Evolutionary conservation across 92 coral and sea anemone species (phyloP), one percentile per base, ranked within the genome.

Genomic region (Montipora capitata): DNA sequence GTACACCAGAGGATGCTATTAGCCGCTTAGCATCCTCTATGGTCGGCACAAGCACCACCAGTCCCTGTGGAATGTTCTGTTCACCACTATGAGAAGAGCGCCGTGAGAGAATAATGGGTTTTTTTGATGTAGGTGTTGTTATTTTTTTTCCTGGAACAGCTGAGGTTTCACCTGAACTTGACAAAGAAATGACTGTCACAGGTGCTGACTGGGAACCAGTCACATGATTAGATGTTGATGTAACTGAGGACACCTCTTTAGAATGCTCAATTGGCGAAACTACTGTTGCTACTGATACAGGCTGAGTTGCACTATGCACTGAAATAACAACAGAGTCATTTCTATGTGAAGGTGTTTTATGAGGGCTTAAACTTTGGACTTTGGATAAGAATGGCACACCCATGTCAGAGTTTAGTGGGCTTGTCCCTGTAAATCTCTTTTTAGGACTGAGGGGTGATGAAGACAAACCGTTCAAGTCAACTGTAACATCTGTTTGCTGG

Each of bases 41-140:
- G 1, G 98, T 95, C 4, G 98, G 98, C n/a, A 95, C 98, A 51
- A 95, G 92, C 8, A 95, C 96, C n/a, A 95, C 96, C 27, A 95
- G 89, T 41, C 98, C 96, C 43, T 95, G 95, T 4, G 98, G 98
- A 62, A 95, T 82, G 81, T 89, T 93, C 79, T 85, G 87, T 56
- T 93, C 92, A 5, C 82, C 88, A 13, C 79, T 82, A 15, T 90
- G 94, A 15, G 90, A 84, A 40, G 91, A 69, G 17, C 86, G 94
- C 43, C 96, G 88, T 66, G 92, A 90, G 12, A 95, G 92, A 64
- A 95, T 95, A 80, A 93, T 95, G 77, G 98, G 98, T 68, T 92
- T 88, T 80, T 94, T 93, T 10, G 96, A 40, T 10, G 87, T 5
- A 20, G 87, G 56, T 27, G 87, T 83, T 15, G 40, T 18, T 14